These are phyloP conservation scores for Colius striatus DNA, from an alignment of 2,113 vertebrate species.

Conservation along the genomic window DNA sequence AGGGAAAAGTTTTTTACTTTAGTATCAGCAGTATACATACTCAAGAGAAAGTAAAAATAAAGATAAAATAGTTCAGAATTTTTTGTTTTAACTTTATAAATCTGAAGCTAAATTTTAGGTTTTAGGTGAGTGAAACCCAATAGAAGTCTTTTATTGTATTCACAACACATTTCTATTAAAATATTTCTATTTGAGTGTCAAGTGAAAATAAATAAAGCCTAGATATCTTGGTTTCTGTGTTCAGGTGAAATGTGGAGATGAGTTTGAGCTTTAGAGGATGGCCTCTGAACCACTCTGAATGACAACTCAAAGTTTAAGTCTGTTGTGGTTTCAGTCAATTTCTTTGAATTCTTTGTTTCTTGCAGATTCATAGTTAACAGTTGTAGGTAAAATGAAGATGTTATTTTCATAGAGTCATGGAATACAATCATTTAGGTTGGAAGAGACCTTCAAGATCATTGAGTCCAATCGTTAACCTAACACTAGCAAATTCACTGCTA, in stretches of 20 bases:
- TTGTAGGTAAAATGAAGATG: neutral
- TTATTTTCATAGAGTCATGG: neutral
- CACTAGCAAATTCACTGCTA: rapidly evolving
- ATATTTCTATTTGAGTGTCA: neutral
- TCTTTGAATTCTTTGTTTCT: neutral
- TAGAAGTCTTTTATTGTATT: neutral
- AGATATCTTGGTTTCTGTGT: neutral
- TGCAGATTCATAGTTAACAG: neutral
- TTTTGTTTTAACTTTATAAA: neutral
- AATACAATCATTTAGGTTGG: neutral
- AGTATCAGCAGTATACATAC: neutral
- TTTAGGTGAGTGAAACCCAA: neutral
- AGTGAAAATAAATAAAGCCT: neutral
- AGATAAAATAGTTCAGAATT: neutral
- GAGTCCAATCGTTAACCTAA: neutral
- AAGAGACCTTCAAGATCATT: neutral
- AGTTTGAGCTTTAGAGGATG: neutral
- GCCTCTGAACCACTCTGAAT: neutral
- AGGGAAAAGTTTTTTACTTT: neutral
- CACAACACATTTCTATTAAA: neutral
- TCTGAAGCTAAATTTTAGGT: neutral
- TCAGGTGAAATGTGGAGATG: neutral
- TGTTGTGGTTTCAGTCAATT: neutral
- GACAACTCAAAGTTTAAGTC: neutral
- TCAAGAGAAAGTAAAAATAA: neutral